A percentile compares a stretch with the other conserved stretches of the same genome.
Evolutionary conservation across 2,888 invertebrate genomes (phyloP).

Genomic region (Altica lythri): DNA sequence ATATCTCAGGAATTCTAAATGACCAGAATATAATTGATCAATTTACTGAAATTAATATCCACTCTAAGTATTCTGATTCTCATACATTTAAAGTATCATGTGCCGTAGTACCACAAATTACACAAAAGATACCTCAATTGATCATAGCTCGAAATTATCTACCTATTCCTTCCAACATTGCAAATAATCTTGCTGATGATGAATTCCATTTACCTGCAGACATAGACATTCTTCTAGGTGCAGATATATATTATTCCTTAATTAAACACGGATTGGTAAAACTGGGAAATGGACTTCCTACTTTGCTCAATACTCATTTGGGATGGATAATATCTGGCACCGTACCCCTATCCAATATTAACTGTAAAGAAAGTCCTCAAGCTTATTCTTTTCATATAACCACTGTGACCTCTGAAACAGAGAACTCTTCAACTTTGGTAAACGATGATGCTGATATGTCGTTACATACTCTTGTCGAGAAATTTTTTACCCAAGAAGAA

Average conservation of each 20-base stretch:
- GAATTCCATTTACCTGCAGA: neutral
- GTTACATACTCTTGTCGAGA: conserved; percentile 6
- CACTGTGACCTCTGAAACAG: too few species aligned
- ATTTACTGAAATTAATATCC: neutral
- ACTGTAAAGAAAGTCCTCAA: too few species aligned
- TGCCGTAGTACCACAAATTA: neutral
- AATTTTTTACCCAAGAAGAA: conserved; percentile 29
- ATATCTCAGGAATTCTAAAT: neutral
- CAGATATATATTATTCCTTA: conserved; percentile 1
- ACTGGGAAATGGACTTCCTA: neutral
- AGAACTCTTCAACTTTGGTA: too few species aligned
- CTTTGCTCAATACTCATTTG: neutral
- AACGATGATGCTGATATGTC: too few species aligned
- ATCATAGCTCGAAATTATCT: neutral
- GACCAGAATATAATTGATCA: neutral
- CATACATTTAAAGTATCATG: neutral
- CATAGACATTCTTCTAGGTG: neutral
- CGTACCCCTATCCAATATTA: neutral
- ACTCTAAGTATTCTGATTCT: neutral
- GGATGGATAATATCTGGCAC: conserved; percentile 4
- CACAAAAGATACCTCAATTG: neutral
- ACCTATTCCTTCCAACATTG: neutral
- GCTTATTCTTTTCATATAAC: too few species aligned
- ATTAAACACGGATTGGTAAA: neutral
- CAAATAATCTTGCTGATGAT: neutral